Evolutionary conservation across 2,797 vertebrate species (phyloP).

Genomic region (Melanotaenia maccullochi): DNA sequence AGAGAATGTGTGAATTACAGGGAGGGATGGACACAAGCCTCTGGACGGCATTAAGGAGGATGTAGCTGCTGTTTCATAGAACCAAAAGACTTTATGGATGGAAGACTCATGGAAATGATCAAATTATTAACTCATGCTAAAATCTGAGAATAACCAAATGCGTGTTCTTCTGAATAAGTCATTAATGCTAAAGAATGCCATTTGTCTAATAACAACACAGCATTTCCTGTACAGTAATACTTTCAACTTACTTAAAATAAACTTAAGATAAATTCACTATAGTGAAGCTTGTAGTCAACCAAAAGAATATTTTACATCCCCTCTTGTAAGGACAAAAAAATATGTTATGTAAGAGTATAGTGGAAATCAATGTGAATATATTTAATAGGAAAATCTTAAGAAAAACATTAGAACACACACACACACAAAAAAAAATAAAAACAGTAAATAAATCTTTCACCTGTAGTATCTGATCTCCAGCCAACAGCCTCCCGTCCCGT

Average conservation of each 20-base stretch:
- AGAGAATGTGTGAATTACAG: not conserved
- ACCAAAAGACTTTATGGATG: not conserved
- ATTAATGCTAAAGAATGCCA: not conserved
- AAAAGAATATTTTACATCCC: not conserved
- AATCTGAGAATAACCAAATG: not conserved
- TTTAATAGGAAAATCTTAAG: too few relatives aligned
- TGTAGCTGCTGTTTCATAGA: not conserved
- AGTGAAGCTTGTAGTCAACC: not conserved
- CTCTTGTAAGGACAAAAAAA: not conserved
- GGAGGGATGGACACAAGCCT: not conserved
- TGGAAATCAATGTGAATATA: too few relatives aligned
- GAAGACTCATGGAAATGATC: not conserved
- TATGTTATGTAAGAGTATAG: not conserved
- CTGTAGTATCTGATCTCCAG: conserved; percentile 98
- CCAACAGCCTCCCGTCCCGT: conserved; percentile 94
- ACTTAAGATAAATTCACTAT: not conserved
- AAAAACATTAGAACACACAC: too few relatives aligned
- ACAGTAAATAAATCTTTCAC: conserved; percentile 67
- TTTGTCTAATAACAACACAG: not conserved
- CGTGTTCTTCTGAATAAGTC: not conserved
- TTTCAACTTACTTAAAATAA: not conserved
- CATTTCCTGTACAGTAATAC: not conserved
- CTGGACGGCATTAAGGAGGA: not conserved
- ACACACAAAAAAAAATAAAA: not conserved
- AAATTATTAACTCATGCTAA: not conserved